Conservation (phyloP, 1,140 invertebrate genomes). For the Trissolcus basalis region DNA sequence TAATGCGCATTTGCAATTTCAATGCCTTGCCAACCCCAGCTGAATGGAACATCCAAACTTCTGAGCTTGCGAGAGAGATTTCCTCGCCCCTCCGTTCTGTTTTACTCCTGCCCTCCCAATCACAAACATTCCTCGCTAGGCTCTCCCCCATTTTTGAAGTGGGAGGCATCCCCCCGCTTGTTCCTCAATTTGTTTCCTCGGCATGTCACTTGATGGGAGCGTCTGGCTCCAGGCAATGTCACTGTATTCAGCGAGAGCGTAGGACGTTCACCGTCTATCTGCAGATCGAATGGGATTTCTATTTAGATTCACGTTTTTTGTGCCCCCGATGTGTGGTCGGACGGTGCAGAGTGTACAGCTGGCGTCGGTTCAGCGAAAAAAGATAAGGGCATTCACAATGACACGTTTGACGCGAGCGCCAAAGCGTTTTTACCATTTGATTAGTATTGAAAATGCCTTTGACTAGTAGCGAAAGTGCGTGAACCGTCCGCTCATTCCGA, state of each 20-base stretch:
- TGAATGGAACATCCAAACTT: constrained; percentile 50
- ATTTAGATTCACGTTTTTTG: constrained; percentile 41
- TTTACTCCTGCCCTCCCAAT: constrained; percentile 49
- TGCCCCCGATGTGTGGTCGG: constrained; percentile 16
- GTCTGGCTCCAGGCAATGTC: constrained; percentile 28
- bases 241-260: background rate
- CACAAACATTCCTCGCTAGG: constrained; percentile 55
- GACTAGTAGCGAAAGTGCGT: no score
- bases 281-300: constrained; percentile 48
- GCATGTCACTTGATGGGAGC: constrained; percentile 14
- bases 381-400: constrained; percentile 26
- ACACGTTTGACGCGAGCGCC: background rate
- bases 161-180: constrained; percentile 9
- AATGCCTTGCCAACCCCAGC: constrained; percentile 66
- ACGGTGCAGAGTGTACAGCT: constrained; percentile 48
- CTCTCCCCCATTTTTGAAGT: constrained; percentile 1
- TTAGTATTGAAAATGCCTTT: no score
- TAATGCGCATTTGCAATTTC: constrained; percentile 77
- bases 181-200: constrained; percentile 13
- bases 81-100: constrained; percentile 34
- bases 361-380: constrained; percentile 35
- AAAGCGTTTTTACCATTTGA: no score
- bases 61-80: constrained; percentile 27
- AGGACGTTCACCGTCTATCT: constrained; percentile 12
- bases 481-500: no score